A percentile compares a stretch with the other conserved stretches of the same genome.
Conservation (phyloP, 2,113 vertebrate species). For the Agelaius phoeniceus region DNA sequence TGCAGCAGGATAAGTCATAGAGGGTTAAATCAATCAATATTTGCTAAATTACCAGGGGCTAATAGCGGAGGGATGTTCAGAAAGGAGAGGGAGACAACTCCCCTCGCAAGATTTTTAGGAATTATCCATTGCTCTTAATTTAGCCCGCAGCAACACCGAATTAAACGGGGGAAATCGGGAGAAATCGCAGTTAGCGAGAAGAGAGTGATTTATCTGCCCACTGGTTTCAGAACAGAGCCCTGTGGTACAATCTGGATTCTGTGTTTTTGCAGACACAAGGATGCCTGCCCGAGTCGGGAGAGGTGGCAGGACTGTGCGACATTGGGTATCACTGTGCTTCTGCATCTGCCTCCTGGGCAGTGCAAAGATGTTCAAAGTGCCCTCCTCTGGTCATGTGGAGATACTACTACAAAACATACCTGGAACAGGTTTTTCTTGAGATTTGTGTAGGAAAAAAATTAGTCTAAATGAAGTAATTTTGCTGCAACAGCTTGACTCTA, state of each 20-base stretch:
- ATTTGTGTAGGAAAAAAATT: slow-evolving; percentile 2
- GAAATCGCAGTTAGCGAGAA: not conserved
- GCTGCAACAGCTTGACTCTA: slow-evolving; percentile 63
- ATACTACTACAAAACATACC: slow-evolving; percentile 54
- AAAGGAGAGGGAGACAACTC: not conserved
- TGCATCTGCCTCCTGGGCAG: slow-evolving; percentile 63
- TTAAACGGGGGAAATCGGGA: not conserved
- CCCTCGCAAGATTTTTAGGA: not conserved
- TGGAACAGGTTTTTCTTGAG: slow-evolving; percentile 45
- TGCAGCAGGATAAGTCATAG: slow-evolving; percentile 19
- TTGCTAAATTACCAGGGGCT: slow-evolving; percentile 44
- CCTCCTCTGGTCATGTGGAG: slow-evolving; percentile 78
- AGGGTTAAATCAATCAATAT: slow-evolving; percentile 45
- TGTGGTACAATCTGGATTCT: slow-evolving; percentile 35
- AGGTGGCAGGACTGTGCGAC: slow-evolving; percentile 48
- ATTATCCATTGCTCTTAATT: slow-evolving; percentile 18
- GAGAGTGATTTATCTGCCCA: not conserved
- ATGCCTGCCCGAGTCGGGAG: slow-evolving; percentile 27
- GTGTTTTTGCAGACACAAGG: slow-evolving; percentile 59
- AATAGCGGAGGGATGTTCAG: slow-evolving; percentile 26
- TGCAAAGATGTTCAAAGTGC: slow-evolving; percentile 74
- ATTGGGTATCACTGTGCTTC: slow-evolving; percentile 77
- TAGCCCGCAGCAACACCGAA: not conserved
- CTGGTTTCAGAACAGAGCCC: slow-evolving; percentile 45
- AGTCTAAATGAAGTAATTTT: slow-evolving; percentile 44